Base-by-base conservation (phyloP, 53 echinoderm and acorn worm species). In the Stichopus horrens region DNA sequence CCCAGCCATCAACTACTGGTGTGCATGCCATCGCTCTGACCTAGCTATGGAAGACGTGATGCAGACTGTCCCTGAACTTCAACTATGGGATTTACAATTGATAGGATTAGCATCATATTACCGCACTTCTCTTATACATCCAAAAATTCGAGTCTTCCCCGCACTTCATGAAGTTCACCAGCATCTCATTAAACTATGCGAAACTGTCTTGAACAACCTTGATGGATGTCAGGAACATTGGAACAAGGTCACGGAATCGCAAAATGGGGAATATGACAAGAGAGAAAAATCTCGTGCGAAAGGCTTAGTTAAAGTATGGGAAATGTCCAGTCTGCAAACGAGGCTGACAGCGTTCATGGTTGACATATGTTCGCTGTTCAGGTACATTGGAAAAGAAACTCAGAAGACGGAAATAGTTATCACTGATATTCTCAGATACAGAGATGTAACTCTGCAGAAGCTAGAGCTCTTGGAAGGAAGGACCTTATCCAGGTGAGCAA, bases 321-420 rank as follows among this genome's bases (percentile, higher is more conserved):
- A 76, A 23, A 9, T 23, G 8, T 76, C 76, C 19, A 76, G 76
- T 76, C 23, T 76, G 76, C 76, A 76, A 76, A 23, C 76, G 23
- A 21, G 76, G 76, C 76, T 76, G 76, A 76, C 76, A 80, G 81
- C 81, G 13, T 80, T 80, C 81, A 80, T 80, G 80, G 57, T 56
- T 4, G 80, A 80, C 80, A 80, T 80, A 55, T 80, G 80, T 80
- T 80, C 80, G 20, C 80, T 54, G 80, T 80, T 80, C 80, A 80
- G 80, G 20, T 80, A 80, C 80, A 80, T 80, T 13, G 80, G 54
- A 55, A 80, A 80, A 56, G 80, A 80, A 80, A 53, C 80, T 56
- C 80, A 80, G 80, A 80, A 80, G 74, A 6, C 58, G 7, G 58
- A 58, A 58, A 80, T 80, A 5, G 54, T 80, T 55, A 80, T 80